These are phyloP conservation scores for Podargus strigoides DNA, from an alignment of 2,797 vertebrate species.

Conservation along the genomic window DNA sequence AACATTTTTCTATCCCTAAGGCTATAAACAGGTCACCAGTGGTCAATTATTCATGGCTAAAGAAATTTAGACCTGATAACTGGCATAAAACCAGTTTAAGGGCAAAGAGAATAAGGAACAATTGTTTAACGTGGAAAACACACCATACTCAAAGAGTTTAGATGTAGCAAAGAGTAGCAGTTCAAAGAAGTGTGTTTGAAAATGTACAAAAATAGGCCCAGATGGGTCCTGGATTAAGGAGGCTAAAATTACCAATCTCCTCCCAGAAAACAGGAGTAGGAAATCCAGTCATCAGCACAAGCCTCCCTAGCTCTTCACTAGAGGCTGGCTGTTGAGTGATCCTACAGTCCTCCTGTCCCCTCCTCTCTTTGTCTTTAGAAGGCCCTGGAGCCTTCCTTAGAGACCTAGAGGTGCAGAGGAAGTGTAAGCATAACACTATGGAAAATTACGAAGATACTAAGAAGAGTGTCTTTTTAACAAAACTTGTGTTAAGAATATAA, in stretches of 20 bases:
- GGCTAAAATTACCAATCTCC: neutral
- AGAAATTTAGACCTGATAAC: neutral
- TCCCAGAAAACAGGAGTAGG: neutral
- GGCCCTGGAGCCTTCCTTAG: neutral
- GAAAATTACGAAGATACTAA: neutral
- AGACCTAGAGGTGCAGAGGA: neutral
- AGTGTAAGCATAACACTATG: neutral
- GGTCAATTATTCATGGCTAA: neutral
- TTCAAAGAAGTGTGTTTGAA: neutral
- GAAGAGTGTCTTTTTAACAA: neutral
- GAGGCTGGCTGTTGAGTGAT: neutral
- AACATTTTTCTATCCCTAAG: neutral
- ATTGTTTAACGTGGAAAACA: neutral
- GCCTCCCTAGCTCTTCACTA: neutral
- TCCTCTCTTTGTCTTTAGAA: neutral
- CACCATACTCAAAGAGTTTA: neutral
- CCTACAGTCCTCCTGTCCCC: neutral
- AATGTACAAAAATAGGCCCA: neutral
- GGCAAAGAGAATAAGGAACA: neutral
- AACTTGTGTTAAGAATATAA: too few relatives aligned
- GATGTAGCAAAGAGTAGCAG: neutral
- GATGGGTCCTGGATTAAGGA: neutral
- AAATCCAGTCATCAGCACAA: neutral
- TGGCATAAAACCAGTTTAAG: neutral
- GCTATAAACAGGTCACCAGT: neutral